Evolutionary conservation across 2,888 invertebrate genomes (phyloP).

Genomic region (Copidosoma aretas): DNA sequence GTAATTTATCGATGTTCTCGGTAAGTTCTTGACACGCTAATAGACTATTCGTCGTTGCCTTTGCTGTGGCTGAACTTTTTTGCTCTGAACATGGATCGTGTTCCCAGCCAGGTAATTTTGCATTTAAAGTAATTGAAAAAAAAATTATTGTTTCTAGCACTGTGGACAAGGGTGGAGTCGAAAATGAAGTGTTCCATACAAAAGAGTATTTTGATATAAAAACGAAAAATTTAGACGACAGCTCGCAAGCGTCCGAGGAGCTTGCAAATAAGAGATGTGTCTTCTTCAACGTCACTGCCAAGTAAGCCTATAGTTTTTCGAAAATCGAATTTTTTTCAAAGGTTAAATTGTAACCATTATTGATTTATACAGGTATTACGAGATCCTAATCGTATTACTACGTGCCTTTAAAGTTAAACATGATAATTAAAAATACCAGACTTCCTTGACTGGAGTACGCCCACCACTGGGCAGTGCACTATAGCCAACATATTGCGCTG

Average conservation of each 20-base stretch:
- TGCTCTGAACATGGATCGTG: conserved; percentile 71
- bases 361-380: conserved; percentile 64
- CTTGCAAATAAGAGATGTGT: conserved; percentile 57
- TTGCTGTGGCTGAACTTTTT: conserved; percentile 82
- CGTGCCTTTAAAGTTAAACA: conserved; percentile 69
- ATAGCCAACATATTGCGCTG: conserved; percentile 64
- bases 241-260: conserved; percentile 44
- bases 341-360: background rate
- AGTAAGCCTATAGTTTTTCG: conserved; percentile 46
- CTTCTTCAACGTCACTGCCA: conserved; percentile 58
- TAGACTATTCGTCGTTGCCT: conserved; percentile 74
- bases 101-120: conserved; percentile 61
- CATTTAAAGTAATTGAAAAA: conserved; percentile 5
- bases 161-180: conserved; percentile 70
- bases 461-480: conserved; percentile 67
- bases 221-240: conserved; percentile 60
- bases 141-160: conserved; percentile 56
- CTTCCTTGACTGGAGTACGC: conserved; percentile 75
- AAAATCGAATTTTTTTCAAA: conserved; percentile 5
- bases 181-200: conserved; percentile 78
- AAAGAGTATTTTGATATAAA: conserved; percentile 66
- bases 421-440: conserved; percentile 70
- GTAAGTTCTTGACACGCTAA: conserved; percentile 72
- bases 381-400: conserved; percentile 77
- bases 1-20: conserved; percentile 80